These are phyloP conservation scores for Rhyacophila evoluta DNA, from an alignment of 2,888 invertebrate genomes.

Conservation along the genomic window DNA sequence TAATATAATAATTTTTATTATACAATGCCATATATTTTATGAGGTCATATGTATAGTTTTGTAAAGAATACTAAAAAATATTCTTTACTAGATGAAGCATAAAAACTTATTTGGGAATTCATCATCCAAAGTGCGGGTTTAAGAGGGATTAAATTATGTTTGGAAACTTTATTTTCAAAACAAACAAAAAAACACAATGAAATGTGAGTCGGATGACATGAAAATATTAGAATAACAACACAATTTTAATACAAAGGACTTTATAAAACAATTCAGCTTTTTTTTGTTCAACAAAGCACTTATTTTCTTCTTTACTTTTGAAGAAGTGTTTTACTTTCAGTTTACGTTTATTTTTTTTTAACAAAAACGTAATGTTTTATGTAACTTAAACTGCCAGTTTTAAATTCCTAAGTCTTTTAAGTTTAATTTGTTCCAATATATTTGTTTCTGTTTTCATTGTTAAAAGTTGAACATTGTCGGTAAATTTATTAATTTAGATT, in stretches of 20 bases:
- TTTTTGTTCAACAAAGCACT: not conserved
- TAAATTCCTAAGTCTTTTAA: too few relatives aligned
- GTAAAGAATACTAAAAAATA: not conserved
- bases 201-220: constrained; percentile 11
- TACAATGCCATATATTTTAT: too few relatives aligned
- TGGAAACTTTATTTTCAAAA: constrained; percentile 1
- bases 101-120: not conserved
- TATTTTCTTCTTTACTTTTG: not conserved
- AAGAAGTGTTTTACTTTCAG: not conserved
- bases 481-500: too few relatives aligned
- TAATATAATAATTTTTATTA: too few relatives aligned
- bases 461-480: too few relatives aligned
- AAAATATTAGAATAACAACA: constrained; percentile 24
- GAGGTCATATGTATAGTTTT: not conserved
- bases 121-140: not conserved
- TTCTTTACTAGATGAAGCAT: not conserved
- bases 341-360: not conserved
- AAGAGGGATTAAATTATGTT: constrained; percentile 19
- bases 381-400: too few relatives aligned
- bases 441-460: too few relatives aligned
- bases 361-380: not conserved
- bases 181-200: constrained; percentile 5
- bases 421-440: too few relatives aligned
- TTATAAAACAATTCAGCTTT: not conserved
- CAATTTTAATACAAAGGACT: constrained; percentile 14